Evolutionary conservation across 2,888 invertebrate genomes (phyloP), one percentile per base, ranked within the genome.

Genomic region (Sphaeridia pumilis): DNA sequence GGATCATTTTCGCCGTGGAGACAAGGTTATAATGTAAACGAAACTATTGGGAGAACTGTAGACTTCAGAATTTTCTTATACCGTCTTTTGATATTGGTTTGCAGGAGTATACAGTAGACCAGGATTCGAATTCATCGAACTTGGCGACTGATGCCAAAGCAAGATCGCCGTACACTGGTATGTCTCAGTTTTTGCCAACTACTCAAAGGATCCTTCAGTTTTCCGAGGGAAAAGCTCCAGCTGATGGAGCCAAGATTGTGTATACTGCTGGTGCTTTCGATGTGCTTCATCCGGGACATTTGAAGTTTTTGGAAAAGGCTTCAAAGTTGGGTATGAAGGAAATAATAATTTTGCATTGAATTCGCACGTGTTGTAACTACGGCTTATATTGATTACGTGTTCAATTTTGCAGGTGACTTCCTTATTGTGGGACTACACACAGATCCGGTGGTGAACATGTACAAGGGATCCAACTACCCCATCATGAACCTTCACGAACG

Each of bases 401-500:
- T n/a, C n/a, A n/a, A n/a, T n/a, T n/a, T n/a, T 51, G 12, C 35
- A 61, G 61, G 62, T 1, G 93, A 97, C 73, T 99, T 90, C 71
- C 74, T 98, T 4, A 95, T 98, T 66, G 88, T 88, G 20, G 98
- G 97, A 2, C 78, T 98, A 4, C 58, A 61, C 49, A 55, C 60
- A 5, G 95, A 95, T 74, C 87, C 88, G 14, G 85, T 83, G 47
- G 89, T 92, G 5, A 90, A 92, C 72, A 77, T 83, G 26, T 92
- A 92, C 72, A 89, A 89, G 71, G 85, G 87, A 52, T 83, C 86
- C 65, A 98, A 98, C 74, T 94, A 90, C 70, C 98, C 98, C 2
- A 98, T 98, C 61, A 98, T 98, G 98, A 97, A 95, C 74, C 78
- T 98, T 46, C 95, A 98, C 70, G 98, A 98, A 72, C 77, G 98